These are phyloP conservation scores for Melinaea marsaeus DNA, from an alignment of 2,888 invertebrate species.

Conservation along the genomic window DNA sequence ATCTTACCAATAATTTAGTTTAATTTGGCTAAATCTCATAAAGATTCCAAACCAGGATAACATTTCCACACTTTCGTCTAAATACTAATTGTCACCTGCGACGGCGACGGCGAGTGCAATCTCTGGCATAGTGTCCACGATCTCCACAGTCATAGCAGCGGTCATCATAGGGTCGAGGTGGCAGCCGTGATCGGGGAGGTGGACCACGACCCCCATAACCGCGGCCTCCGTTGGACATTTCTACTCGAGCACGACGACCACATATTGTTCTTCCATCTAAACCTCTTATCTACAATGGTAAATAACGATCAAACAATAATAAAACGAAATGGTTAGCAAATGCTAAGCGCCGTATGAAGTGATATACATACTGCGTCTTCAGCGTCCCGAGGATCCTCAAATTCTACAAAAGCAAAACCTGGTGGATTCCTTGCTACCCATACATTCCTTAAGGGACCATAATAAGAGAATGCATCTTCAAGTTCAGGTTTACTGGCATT, in stretches of 20 bases:
- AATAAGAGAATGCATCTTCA: slow-evolving; percentile 95
- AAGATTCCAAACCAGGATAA: slow-evolving; percentile 54
- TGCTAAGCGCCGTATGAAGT: background rate
- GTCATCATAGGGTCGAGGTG: slow-evolving; percentile 93
- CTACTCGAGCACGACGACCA: slow-evolving; percentile 93
- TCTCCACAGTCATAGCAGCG: slow-evolving; percentile 97
- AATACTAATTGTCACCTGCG: slow-evolving; percentile 57
- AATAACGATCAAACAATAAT: background rate
- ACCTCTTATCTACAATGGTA: slow-evolving; percentile 64
- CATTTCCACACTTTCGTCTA: slow-evolving; percentile 32
- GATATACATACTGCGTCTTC: slow-evolving; percentile 85
- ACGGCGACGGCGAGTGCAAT: slow-evolving; percentile 87
- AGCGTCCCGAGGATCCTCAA: slow-evolving; percentile 94
- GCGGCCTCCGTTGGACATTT: slow-evolving; percentile 92
- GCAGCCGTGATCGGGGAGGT: slow-evolving; percentile 77
- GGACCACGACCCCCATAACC: slow-evolving; percentile 76
- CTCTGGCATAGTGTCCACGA: slow-evolving; percentile 94
- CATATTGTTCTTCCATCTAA: slow-evolving; percentile 90
- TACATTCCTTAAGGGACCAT: slow-evolving; percentile 94
- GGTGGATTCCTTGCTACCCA: slow-evolving; percentile 99
- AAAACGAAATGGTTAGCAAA: background rate
- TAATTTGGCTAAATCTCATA: slow-evolving; percentile 29
- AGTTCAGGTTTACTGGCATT: slow-evolving; percentile 94
- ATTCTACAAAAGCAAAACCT: slow-evolving; percentile 96
- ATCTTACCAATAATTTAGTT: slow-evolving; percentile 1